Percentiles rank a stretch among this genome's conserved stretches.
phyloP scores from a whole-genome alignment of 2,888 invertebrate species.

The Creontiades dilutus region DNA sequence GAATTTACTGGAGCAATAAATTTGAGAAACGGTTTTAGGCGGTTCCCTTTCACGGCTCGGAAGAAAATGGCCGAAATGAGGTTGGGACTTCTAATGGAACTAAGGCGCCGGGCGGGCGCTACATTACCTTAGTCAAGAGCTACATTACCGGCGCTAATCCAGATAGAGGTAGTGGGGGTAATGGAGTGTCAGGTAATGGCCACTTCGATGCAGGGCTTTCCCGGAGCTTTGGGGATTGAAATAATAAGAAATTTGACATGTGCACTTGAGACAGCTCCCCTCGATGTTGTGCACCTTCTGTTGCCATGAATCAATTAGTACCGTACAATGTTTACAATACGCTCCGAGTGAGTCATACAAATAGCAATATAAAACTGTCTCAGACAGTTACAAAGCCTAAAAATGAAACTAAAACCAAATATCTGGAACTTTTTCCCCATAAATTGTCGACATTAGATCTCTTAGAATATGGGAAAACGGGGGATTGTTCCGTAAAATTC shows the following conservation, averaged over 20 bases:
- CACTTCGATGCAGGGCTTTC: not conserved
- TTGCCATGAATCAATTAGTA: no score
- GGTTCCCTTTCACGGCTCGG: not conserved
- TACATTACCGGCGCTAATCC: slow-evolving; percentile 35
- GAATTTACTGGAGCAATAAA: slow-evolving; percentile 14
- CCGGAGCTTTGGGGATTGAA: not conserved
- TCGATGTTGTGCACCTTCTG: not conserved
- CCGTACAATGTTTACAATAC: no score
- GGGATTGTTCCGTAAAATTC: no score
- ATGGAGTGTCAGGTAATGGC: slow-evolving; percentile 21
- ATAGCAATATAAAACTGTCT: no score
- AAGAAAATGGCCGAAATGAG: not conserved
- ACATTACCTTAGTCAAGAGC: not conserved
- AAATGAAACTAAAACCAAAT: no score
- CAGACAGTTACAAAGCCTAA: no score
- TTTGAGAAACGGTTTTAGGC: not conserved
- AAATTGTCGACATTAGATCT: no score
- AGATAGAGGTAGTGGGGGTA: not conserved
- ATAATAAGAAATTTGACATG: not conserved
- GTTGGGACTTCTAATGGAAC: not conserved
- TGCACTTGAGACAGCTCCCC: not conserved
- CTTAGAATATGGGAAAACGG: no score
- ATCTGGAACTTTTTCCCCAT: no score
- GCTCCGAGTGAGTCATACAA: no score
- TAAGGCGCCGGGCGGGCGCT: not conserved